Base-by-base conservation (phyloP, 2,113 vertebrate species). In the Pangasianodon hypophthalmus region DNA sequence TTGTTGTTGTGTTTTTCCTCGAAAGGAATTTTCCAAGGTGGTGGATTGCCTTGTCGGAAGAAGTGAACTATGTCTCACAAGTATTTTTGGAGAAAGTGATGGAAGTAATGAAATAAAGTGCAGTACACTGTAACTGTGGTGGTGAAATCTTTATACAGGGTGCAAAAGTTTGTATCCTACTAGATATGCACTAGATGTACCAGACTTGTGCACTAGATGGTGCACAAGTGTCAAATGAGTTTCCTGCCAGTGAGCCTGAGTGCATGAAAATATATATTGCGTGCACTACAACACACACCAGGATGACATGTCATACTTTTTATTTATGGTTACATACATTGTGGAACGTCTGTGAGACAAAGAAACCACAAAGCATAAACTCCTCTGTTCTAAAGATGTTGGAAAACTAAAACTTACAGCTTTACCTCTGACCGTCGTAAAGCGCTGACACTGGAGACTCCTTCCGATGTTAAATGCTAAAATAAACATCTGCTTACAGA, bases 161-260 rank as follows among this genome's bases (percentile, higher is more conserved):
- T 56, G 69, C 6, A 41, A 41, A 73, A 41, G 37, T 73, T 73
- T 73, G 5, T 41, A 8, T 21, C 32, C 69, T 73, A 2, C 32
- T 52, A 2, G 46, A 69, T 24, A 58, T 80, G 5, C 87, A 86
- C 90, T 81, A 86, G 87, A 19, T 88, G 87, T 50, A 50, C 48
- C 1, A 52, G 50, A 52, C 50, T 52, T 52, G 84, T 67, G 5
- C 87, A 86, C 90, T 81, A 86, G 87, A 29, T 88, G 87, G 90
- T 62, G 85, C 58, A n/a, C 3, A 84, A 85, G 82, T 37, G n/a
- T 79, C 73, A 80, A 8, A 19, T 79, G 44, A 21, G 77, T 3
- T 41, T 21, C 32, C 69, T 41, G 32, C 2, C 11, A 6, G n/a
- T 6, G 32, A 16, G 29, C 3, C 13, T 32, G n/a, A 37, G 69